phyloP scores from a whole-genome alignment of 2,888 invertebrate genomes.

The Siphlonurus alternatus region DNA sequence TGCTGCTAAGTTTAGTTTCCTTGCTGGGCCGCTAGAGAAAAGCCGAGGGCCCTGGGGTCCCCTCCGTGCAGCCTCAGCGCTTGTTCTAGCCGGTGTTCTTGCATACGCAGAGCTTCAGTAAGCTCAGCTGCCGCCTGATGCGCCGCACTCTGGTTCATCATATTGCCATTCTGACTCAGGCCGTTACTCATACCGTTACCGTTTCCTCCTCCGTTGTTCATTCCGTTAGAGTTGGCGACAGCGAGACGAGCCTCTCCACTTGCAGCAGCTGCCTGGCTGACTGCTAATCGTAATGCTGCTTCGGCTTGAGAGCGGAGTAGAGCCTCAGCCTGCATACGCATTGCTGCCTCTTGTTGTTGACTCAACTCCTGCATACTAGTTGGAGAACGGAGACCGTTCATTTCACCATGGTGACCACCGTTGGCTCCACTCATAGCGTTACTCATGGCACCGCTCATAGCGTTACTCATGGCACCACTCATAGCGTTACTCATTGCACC shows the following conservation, averaged over 20 bases:
- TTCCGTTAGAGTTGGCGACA: constrained; percentile 21
- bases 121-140: constrained; percentile 47
- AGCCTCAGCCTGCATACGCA: constrained; percentile 60
- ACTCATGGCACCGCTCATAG: constrained; percentile 19
- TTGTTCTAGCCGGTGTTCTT: constrained; percentile 67
- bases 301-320: constrained; percentile 71
- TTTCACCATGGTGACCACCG: constrained; percentile 24
- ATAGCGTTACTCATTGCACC: constrained; percentile 31
- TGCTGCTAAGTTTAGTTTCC: background rate
- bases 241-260: constrained; percentile 5
- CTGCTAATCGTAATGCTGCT: constrained; percentile 64
- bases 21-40: constrained; percentile 38
- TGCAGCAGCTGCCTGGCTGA: constrained; percentile 45
- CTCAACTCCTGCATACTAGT: background rate
- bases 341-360: constrained; percentile 29
- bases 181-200: constrained; percentile 27
- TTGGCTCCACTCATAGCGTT: constrained; percentile 23
- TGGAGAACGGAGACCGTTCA: background rate
- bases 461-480: constrained; percentile 28
- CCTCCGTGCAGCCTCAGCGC: constrained; percentile 57
- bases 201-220: constrained; percentile 25
- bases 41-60: constrained; percentile 63
- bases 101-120: constrained; percentile 34
- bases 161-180: constrained; percentile 20
- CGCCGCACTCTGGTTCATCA: constrained; percentile 10